Evolutionary conservation across 2,888 invertebrate species (phyloP).

Genomic region (Heliothis peltigera): DNA sequence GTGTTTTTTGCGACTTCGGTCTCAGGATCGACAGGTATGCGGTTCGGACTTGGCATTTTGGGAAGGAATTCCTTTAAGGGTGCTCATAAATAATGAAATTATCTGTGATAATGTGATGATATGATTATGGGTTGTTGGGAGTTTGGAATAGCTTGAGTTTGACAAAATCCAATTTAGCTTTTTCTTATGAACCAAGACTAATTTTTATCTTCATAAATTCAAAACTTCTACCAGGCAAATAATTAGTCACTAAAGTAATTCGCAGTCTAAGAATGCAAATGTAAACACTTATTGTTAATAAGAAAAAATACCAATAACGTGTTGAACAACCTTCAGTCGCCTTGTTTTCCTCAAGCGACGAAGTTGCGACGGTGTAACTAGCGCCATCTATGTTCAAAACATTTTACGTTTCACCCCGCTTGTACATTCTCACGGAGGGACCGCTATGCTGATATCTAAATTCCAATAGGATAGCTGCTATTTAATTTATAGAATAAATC

Average conservation of each 20-base stretch:
- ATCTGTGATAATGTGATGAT: conserved; percentile 26
- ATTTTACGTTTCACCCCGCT: background rate
- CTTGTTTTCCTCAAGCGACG: conserved; percentile 29
- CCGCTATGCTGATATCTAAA: no score
- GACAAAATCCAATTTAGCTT: background rate
- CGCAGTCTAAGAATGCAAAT: conserved; percentile 19
- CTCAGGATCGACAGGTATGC: conserved; percentile 71
- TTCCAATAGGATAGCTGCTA: background rate
- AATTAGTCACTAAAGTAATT: conserved; percentile 16
- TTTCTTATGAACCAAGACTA: background rate
- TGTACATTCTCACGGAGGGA: background rate
- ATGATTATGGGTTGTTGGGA: conserved; percentile 38
- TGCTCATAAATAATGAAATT: conserved; percentile 56
- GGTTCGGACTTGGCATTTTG: conserved; percentile 65
- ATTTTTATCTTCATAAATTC: background rate
- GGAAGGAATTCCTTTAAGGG: conserved; percentile 47
- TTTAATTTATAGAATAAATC: background rate
- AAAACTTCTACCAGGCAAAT: background rate
- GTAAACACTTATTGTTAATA: conserved; percentile 1
- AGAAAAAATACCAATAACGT: conserved; percentile 7
- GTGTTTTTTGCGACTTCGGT: conserved; percentile 80
- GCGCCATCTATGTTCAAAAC: conserved; percentile 51
- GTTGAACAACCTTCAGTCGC: background rate
- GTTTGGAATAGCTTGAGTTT: conserved; percentile 23
- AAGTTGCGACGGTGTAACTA: conserved; percentile 20